Evolutionary conservation across 2,113 vertebrate genomes (phyloP).

Genomic region (Hiodon tergisus): DNA sequence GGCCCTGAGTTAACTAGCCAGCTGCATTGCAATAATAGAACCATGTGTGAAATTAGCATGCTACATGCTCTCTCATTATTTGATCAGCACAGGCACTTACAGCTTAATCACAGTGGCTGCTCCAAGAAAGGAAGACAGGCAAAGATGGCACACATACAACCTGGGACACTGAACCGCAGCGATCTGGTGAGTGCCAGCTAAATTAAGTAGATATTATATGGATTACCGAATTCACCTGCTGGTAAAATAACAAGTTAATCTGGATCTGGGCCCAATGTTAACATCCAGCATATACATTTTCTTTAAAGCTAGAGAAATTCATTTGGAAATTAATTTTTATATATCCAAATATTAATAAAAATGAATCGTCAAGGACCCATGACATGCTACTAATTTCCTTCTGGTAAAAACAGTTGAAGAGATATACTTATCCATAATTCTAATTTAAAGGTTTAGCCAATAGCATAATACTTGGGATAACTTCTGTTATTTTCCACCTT

Average conservation of each 20-base stretch:
- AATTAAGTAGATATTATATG: neutral
- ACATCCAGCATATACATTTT: neutral
- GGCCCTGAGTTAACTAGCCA: conserved; percentile 52
- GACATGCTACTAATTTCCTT: no score
- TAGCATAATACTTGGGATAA: no score
- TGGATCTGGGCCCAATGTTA: neutral
- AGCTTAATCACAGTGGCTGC: conserved; percentile 14
- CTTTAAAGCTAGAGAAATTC: neutral
- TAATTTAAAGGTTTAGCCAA: no score
- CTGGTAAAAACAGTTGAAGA: no score
- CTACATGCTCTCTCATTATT: conserved; percentile 18
- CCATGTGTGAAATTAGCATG: conserved; percentile 54
- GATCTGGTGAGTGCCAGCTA: neutral
- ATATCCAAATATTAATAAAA: no score
- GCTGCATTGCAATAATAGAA: conserved; percentile 54
- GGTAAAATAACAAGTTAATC: neutral
- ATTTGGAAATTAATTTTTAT: no score
- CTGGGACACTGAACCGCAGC: neutral
- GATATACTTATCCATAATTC: no score
- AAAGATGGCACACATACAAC: neutral
- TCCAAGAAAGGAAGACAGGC: neutral
- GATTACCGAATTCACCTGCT: neutral
- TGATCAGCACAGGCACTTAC: conserved; percentile 13
- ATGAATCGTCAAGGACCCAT: no score
- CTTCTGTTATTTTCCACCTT: no score